Evolutionary conservation across 2,888 invertebrate species (phyloP).

Genomic region (Dorcus hopei): DNA sequence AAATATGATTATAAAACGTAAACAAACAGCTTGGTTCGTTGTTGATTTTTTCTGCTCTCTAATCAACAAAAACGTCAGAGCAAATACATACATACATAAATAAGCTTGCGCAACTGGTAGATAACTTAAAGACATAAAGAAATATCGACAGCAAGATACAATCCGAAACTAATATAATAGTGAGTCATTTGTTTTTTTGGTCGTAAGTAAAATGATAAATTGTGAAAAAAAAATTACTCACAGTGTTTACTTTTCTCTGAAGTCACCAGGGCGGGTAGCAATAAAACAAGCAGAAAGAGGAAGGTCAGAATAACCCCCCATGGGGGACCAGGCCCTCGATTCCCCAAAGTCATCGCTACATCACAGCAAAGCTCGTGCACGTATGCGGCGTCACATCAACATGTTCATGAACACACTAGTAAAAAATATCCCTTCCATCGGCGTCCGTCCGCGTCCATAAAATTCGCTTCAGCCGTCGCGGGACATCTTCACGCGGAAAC

Average conservation of each 20-base stretch:
- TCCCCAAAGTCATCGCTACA: slow-evolving; percentile 32
- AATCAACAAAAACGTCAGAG: too few relatives aligned
- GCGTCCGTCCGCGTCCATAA: background rate
- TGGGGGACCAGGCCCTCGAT: slow-evolving; percentile 40
- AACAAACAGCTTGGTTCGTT: too few relatives aligned
- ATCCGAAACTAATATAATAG: too few relatives aligned
- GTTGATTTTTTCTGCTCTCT: too few relatives aligned
- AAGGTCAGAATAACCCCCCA: slow-evolving; percentile 32
- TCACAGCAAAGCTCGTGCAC: slow-evolving; percentile 8
- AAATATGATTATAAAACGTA: too few relatives aligned
- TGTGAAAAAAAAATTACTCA: slow-evolving; percentile 30
- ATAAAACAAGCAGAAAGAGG: slow-evolving; percentile 31
- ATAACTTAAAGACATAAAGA: too few relatives aligned
- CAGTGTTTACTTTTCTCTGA: slow-evolving; percentile 46
- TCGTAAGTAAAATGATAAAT: background rate
- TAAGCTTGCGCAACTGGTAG: too few relatives aligned
- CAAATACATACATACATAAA: too few relatives aligned
- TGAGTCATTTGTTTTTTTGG: too few relatives aligned
- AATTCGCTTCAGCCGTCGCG: background rate
- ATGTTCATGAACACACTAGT: background rate
- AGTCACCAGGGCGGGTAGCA: slow-evolving; percentile 30
- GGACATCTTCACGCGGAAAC: background rate
- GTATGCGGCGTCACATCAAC: background rate
- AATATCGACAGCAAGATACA: too few relatives aligned
- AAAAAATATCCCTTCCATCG: too few relatives aligned